Percentiles rank a stretch among this genome's conserved stretches.
Evolutionary conservation across 2,113 vertebrate species (phyloP).

Genomic region (Motacilla alba): DNA sequence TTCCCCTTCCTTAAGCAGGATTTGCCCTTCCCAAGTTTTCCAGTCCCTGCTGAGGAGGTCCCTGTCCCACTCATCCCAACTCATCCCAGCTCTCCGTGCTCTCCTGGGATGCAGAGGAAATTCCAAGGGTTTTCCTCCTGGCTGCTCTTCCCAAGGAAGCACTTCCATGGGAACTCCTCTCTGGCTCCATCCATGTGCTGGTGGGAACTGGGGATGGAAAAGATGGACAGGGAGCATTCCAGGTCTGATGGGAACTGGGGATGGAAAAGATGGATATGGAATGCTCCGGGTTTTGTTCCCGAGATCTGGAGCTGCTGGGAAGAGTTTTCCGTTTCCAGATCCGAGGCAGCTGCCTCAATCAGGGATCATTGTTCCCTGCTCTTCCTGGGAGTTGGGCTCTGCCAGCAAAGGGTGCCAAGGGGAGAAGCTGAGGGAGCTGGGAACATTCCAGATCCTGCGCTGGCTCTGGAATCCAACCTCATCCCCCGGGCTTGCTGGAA

Average conservation of each 20-base stretch:
- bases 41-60: neutral
- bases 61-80: neutral
- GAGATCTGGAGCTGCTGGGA: neutral
- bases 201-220: neutral
- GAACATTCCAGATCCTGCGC: neutral
- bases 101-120: neutral
- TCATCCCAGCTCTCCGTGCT: neutral
- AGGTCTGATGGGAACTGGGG: neutral
- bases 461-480: neutral
- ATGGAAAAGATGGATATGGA: neutral
- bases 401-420: neutral
- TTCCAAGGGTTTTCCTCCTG: neutral
- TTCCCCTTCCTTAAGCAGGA: neutral
- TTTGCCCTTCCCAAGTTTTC: neutral
- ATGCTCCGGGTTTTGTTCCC: fast-evolving
- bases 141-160: neutral
- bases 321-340: neutral
- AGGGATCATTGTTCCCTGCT: neutral
- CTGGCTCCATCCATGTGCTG: fast-evolving
- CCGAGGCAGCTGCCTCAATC: conserved; percentile 2
- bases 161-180: neutral
- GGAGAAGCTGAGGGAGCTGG: neutral
- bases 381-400: neutral
- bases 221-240: neutral
- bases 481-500: fast-evolving